These are phyloP conservation scores for Drosophila kanekoi DNA, from an alignment of 2,888 invertebrate species.

Conservation along the genomic window DNA sequence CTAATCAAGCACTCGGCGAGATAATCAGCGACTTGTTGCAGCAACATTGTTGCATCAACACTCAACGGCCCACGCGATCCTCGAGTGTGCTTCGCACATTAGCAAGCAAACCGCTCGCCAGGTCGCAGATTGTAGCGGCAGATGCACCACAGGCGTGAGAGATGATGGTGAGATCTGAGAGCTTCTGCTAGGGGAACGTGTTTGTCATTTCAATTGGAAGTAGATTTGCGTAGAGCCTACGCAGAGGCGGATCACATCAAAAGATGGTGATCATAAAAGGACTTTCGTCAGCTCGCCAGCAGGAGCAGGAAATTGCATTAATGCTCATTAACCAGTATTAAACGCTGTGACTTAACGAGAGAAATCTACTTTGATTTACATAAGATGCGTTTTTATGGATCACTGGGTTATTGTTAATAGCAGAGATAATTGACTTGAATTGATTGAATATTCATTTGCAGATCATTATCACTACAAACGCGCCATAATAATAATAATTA, in stretches of 20 bases:
- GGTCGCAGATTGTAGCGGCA: conserved; percentile 56
- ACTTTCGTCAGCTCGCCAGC: conserved; percentile 18
- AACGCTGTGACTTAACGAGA: conserved; percentile 15
- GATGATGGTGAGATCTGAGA: conserved; percentile 38
- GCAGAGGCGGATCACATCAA: conserved; percentile 54
- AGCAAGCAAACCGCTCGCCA: conserved; percentile 50
- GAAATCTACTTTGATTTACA: conserved; percentile 20
- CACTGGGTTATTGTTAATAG: conserved; percentile 29
- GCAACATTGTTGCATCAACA: conserved; percentile 56
- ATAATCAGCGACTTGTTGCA: conserved; percentile 63
- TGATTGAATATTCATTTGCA: conserved; percentile 5
- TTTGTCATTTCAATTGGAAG: conserved; percentile 50
- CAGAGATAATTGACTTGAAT: not conserved
- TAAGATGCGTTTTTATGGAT: conserved; percentile 42
- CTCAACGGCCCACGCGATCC: conserved; percentile 61
- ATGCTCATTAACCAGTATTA: conserved; percentile 23
- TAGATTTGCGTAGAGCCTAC: conserved; percentile 44
- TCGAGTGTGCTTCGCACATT: conserved; percentile 62
- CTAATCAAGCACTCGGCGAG: conserved; percentile 53
- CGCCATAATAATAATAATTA: conserved; percentile 12
- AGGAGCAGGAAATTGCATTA: conserved; percentile 15
- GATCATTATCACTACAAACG: conserved; percentile 23
- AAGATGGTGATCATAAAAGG: conserved; percentile 54
- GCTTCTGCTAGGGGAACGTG: conserved; percentile 56
- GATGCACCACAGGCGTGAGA: conserved; percentile 56